These are phyloP conservation scores for Nothoprocta pentlandii DNA, from an alignment of 2,113 vertebrate genomes.

Conservation along the genomic window DNA sequence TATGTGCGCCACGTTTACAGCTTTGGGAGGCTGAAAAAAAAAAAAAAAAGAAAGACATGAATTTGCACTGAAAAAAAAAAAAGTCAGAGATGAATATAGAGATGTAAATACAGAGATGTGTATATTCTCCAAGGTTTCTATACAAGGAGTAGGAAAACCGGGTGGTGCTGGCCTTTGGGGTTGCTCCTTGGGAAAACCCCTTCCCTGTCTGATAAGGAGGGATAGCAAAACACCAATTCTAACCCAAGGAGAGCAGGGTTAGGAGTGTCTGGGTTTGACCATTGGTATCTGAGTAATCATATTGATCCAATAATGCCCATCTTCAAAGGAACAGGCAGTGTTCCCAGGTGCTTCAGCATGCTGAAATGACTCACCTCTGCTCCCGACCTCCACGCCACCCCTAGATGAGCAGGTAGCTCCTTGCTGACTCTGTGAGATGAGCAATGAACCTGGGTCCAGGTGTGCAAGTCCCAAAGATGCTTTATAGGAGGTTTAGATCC, in stretches of 20 bases:
- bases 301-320: neutral
- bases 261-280: slow-evolving; percentile 2
- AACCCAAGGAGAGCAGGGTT: neutral
- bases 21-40: neutral
- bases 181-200: neutral
- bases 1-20: neutral
- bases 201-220: neutral
- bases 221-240: neutral
- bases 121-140: neutral
- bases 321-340: neutral
- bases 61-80: neutral
- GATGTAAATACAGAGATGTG: neutral
- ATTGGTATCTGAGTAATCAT: neutral
- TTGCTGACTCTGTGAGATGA: neutral
- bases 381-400: neutral
- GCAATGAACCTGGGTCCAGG: neutral
- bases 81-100: neutral
- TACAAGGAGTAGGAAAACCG: neutral
- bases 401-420: neutral
- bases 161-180: neutral
- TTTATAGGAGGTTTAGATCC: neutral
- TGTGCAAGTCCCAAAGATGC: neutral
- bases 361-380: neutral
- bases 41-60: neutral
- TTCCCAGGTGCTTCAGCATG: neutral